Evolutionary conservation across 2,888 invertebrate species (phyloP), one percentile per base, ranked within the genome.

Genomic region (Leucoma salicis): DNA sequence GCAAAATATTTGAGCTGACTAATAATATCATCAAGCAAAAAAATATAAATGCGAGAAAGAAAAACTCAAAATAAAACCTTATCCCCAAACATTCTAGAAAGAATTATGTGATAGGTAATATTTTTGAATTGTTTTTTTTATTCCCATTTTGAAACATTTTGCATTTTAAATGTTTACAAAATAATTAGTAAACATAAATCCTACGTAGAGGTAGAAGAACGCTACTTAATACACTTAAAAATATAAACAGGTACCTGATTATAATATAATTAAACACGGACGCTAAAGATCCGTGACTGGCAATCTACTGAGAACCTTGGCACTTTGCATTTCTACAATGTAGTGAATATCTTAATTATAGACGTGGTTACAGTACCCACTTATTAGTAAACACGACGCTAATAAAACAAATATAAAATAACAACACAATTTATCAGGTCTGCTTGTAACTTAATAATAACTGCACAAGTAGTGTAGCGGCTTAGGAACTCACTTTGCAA

Each of bases 291-390:
- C 31, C 25, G 25, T 31, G 38, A 38, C 24, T 31, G n/a, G 14
- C 27, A 35, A 31, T 42, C n/a, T 21, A 11, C 29, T 13, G 10
- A 29, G 12, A 35, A 15, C 28, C 18, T 28, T 33, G 14, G 14
- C 13, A 36, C 15, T 24, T 27, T 29, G 14, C 31, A 38, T 18
- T 12, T 25, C 14, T 24, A 37, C 14, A 21, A 14, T 36, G 18
- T 29, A 37, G 18, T 33, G 7, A 34, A 37, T 37, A 34, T 21
- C 28, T 36, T 34, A 33, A 33, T 42, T 42, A 24, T 5, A 18
- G 18, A 24, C n/a, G 11, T 28, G 21, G 14, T 21, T 28, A 33
- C 18, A 6, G 16, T 13, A 28, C 27, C 21, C 25, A 42, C 18
- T 42, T 36, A 25, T 32, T 28, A 28, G 15, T 28, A 28, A 21